Percentiles rank a stretch among this genome's conserved stretches.
phyloP scores from a whole-genome alignment of 2,797 vertebrate species.

The Cuniculus paca region DNA sequence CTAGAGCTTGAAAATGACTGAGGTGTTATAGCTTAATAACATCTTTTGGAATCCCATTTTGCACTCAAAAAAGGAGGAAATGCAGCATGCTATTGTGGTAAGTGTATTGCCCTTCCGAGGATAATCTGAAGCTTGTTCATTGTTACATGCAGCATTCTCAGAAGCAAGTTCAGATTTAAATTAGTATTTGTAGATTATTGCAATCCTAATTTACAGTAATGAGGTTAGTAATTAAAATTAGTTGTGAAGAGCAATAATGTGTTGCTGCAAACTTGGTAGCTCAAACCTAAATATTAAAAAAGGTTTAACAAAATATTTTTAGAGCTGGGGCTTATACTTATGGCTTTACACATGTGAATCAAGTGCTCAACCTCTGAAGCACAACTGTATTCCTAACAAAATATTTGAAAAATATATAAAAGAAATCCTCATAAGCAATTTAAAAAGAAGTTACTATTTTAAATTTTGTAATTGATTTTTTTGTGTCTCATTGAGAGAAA shows the following conservation, averaged over 20 bases:
- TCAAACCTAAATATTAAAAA: constrained; percentile 60
- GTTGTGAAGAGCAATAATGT: constrained; percentile 19
- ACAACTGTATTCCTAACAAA: not conserved
- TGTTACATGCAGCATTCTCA: constrained; percentile 59
- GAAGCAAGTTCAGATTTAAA: constrained; percentile 78
- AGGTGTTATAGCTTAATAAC: constrained; percentile 86
- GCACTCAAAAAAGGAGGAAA: constrained; percentile 72
- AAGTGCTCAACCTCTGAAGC: not conserved
- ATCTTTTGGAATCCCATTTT: constrained; percentile 83
- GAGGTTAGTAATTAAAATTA: constrained; percentile 82
- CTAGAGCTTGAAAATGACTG: constrained; percentile 83
- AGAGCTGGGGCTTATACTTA: not conserved
- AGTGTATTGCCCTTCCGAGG: constrained; percentile 77
- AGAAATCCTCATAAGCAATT: not conserved
- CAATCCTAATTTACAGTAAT: constrained; percentile 69
- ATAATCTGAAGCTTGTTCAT: constrained; percentile 75
- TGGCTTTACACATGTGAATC: not conserved
- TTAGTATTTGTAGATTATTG: constrained; percentile 81
- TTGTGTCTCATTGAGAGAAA: not conserved
- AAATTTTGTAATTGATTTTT: constrained; percentile 39
- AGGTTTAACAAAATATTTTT: not conserved
- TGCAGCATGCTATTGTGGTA: constrained; percentile 74
- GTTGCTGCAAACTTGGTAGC: not conserved
- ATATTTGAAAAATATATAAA: not conserved
- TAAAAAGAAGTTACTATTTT: not conserved